Percentiles rank a stretch among this genome's conserved stretches.
These are phyloP conservation scores for Lithobates sylvaticus DNA, from an alignment of 2,797 vertebrate genomes.

Conservation along the genomic window DNA sequence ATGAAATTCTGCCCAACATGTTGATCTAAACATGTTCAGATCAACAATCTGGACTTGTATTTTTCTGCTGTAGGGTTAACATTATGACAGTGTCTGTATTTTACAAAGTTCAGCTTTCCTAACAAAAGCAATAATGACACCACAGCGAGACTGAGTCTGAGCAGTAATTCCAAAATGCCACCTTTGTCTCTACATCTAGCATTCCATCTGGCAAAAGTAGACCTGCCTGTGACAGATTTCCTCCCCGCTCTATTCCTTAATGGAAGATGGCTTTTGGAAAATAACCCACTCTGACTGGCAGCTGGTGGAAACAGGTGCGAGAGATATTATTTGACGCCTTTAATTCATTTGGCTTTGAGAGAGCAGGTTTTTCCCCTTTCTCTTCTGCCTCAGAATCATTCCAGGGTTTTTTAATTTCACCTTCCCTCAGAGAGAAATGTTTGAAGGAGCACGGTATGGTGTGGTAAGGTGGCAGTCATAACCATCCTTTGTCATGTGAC, in stretches of 20 bases:
- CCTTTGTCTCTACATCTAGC: conserved; percentile 42
- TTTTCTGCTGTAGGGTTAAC: not conserved
- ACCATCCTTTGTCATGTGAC: conserved; percentile 13
- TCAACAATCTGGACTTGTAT: no score
- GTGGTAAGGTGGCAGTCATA: conserved; percentile 17
- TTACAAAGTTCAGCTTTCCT: conserved; percentile 2
- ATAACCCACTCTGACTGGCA: conserved; percentile 56
- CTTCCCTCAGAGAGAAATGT: conserved; percentile 6
- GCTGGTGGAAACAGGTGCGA: conserved; percentile 59
- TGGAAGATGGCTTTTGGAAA: conserved; percentile 45
- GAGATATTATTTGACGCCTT: conserved; percentile 43
- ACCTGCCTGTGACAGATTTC: conserved; percentile 40
- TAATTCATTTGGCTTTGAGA: conserved; percentile 51
- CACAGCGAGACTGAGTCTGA: conserved; percentile 40
- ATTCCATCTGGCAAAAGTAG: conserved; percentile 54
- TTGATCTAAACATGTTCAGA: no score
- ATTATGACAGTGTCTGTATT: not conserved
- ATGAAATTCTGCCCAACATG: no score
- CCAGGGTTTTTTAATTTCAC: conserved; percentile 17
- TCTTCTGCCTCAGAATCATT: conserved; percentile 11
- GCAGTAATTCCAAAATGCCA: conserved; percentile 45
- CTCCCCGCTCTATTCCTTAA: conserved; percentile 42
- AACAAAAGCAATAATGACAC: conserved; percentile 20
- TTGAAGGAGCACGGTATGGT: conserved; percentile 26
- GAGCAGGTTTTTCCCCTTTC: conserved; percentile 28